These are phyloP conservation scores for Stegodyphus dumicola DNA, from an alignment of 1,140 invertebrate species.

Conservation along the genomic window DNA sequence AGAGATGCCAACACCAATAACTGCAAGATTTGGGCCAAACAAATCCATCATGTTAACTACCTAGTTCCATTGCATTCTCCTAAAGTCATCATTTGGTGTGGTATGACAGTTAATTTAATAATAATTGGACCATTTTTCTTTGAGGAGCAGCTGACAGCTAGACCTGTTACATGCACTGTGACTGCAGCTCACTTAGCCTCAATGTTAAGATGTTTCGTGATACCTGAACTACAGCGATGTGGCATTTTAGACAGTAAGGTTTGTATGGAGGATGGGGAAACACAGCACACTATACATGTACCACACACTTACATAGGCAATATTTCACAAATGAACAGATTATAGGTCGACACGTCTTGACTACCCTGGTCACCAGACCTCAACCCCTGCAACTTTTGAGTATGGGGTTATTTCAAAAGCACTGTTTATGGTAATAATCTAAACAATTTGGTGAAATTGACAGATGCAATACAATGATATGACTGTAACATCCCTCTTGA, in stretches of 20 bases:
- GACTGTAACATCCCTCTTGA: too few relatives aligned
- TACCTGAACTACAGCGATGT: not conserved
- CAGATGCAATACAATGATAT: too few relatives aligned
- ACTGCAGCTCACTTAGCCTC: not conserved
- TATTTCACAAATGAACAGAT: not conserved
- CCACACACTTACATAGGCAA: not conserved
- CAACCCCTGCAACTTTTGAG: not conserved
- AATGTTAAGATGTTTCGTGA: constrained; percentile 8
- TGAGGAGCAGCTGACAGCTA: not conserved
- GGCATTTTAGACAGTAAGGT: not conserved
- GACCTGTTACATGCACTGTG: constrained; percentile 1
- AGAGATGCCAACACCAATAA: not conserved
- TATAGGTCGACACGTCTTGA: not conserved
- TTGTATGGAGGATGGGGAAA: constrained; percentile 6
- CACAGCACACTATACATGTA: not conserved
- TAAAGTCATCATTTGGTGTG: not conserved
- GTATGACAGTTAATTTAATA: not conserved
- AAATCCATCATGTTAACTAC: not conserved
- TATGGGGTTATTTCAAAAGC: not conserved
- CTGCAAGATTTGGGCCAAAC: not conserved
- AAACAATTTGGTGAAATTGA: too few relatives aligned
- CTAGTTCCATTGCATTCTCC: not conserved
- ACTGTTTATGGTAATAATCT: too few relatives aligned
- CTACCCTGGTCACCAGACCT: not conserved
- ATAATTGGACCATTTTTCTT: constrained; percentile 5